Base-by-base conservation (phyloP, 2,888 invertebrate genomes). In the Apodemia hepburni region DNA sequence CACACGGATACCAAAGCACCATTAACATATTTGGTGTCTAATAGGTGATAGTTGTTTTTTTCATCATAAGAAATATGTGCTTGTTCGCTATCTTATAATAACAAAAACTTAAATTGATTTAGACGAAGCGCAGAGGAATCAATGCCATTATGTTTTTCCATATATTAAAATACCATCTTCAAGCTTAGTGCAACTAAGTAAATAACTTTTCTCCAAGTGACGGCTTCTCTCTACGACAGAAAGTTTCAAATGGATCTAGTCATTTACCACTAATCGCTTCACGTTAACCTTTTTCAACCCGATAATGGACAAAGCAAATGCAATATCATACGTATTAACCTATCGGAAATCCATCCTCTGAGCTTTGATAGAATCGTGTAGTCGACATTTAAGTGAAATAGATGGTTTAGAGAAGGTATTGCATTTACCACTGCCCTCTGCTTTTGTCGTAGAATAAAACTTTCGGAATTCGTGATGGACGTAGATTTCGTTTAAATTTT, bases 251-350 rank as follows among this genome's bases (percentile, higher is more conserved):
- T 27, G 27, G 22, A 54, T 54, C 12, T 54, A 54, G 54, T 54
- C 54, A 54, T 54, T 54, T 22, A 54, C 22, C 27, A 54, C 18
- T 54, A 54, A 54, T 54, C 54, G 27, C 27, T 27, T 27, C 54
- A 54, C 54, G 54, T 54, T 54, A 54, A 54, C 54, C 54, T 54
- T 54, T 54, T 54, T 54, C 54, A 54, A 54, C 54, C 15, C 54
- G 54, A 54, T 54, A 54, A 54, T 54, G 54, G 54, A 54, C 27
- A 54, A 54, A 54, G 54, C 54, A 54, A 54, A 54, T 54, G 54
- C 54, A 27, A 54, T 54, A 54, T 54, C 54, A 54, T 54, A 54
- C 54, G 54, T 54, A 27, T 54, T 54, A 54, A 54, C 22, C 54
- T 54, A 54, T 54, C 54, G 54, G 54, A 54, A 27, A 54, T 54